These are phyloP conservation scores for Xestia xanthographa DNA, from an alignment of 2,888 invertebrate genomes.

Conservation along the genomic window DNA sequence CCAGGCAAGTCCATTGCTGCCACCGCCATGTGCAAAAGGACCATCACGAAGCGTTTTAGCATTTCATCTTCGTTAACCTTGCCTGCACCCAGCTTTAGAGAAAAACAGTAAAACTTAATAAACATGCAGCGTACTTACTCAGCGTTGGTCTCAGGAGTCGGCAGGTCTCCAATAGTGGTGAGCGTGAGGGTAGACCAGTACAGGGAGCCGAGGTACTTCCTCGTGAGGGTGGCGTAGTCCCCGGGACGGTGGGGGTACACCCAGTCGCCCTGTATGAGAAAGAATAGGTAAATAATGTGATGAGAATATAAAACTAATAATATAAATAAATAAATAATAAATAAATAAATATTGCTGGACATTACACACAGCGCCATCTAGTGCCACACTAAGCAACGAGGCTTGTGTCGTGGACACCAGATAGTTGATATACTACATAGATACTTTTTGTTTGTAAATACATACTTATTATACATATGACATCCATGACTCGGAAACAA, in stretches of 20 bases:
- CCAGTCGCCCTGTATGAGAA: conserved; percentile 94
- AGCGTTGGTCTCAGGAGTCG: conserved; percentile 98
- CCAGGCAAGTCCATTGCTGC: too few species aligned
- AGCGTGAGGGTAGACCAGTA: conserved; percentile 99
- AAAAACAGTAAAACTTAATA: not conserved
- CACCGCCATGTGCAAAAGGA: not conserved
- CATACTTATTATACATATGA: too few species aligned
- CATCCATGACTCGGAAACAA: too few species aligned
- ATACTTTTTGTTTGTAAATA: too few species aligned
- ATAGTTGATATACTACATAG: too few species aligned
- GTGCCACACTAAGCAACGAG: too few species aligned
- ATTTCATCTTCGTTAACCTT: not conserved
- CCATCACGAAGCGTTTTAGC: not conserved
- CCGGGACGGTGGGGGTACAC: conserved; percentile 96
- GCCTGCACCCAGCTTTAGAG: not conserved
- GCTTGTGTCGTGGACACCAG: too few species aligned
- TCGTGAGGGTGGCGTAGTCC: conserved; percentile 96
- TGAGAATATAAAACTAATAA: too few species aligned
- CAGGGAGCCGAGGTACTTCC: conserved; percentile 98
- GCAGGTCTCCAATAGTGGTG: conserved; percentile 98
- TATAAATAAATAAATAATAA: too few species aligned
- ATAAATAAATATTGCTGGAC: too few species aligned
- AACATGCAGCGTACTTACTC: conserved; percentile 93
- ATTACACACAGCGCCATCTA: too few species aligned
- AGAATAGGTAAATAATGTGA: not conserved